Evolutionary conservation across 2,113 vertebrate genomes (phyloP).

Genomic region (Polypterus senegalus): DNA sequence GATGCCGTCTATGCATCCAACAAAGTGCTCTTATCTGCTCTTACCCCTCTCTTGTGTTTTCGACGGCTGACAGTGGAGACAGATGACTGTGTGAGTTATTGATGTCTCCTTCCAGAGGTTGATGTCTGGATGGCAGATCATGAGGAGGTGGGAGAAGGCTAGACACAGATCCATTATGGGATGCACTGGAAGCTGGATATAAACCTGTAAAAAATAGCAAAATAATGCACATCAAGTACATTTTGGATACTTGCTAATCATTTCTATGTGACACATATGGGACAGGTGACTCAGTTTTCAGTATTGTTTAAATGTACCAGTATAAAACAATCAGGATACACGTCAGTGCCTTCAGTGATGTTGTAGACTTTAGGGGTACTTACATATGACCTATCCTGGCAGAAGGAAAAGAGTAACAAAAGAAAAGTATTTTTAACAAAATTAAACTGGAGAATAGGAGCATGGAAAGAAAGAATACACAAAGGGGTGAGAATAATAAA

Average conservation of each 20-base stretch:
- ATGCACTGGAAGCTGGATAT: constrained; percentile 60
- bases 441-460: too few species aligned
- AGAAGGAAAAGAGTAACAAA: too few species aligned
- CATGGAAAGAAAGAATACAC: too few species aligned
- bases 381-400: too few species aligned
- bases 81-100: constrained; percentile 66
- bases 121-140: constrained; percentile 57
- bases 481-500: too few species aligned
- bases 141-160: constrained; percentile 53
- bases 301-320: too few species aligned
- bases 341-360: too few species aligned
- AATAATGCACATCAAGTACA: neutral
- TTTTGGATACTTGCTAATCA: neutral
- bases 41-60: constrained; percentile 71
- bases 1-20: too few species aligned
- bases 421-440: too few species aligned
- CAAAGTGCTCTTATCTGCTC: constrained; percentile 22
- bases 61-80: constrained; percentile 57
- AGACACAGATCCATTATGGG: constrained; percentile 54
- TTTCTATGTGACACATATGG: neutral
- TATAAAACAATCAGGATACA: too few species aligned
- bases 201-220: constrained; percentile 56
- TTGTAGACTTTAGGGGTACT: too few species aligned
- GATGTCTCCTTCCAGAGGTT: constrained; percentile 61
- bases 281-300: too few species aligned